These are phyloP conservation scores for Philaenus spumarius DNA, from an alignment of 1,140 invertebrate species.

Conservation along the genomic window DNA sequence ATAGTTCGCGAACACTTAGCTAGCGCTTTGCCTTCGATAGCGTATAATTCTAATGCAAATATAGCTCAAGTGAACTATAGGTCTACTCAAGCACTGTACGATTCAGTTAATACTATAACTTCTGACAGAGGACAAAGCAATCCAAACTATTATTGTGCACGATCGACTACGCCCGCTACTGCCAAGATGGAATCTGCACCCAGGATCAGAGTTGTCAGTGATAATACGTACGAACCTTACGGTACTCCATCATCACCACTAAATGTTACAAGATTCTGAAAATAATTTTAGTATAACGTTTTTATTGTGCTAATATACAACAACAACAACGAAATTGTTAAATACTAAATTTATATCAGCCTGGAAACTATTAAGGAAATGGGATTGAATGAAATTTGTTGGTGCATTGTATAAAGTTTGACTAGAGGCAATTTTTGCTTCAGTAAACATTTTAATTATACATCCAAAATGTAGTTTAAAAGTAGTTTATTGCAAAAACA, in stretches of 20 bases:
- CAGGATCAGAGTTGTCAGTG: conserved; percentile 11
- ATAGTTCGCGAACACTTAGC: conserved; percentile 36
- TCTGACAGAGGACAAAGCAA: conserved; percentile 22
- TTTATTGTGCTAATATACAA: too few relatives aligned
- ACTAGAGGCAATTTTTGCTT: too few relatives aligned
- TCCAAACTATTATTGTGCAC: conserved; percentile 29
- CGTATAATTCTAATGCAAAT: conserved; percentile 23
- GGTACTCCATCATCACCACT: conserved; percentile 28
- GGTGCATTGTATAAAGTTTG: too few relatives aligned
- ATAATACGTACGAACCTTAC: conserved; percentile 31
- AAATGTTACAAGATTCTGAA: conserved; percentile 33
- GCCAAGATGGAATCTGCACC: conserved; percentile 25
- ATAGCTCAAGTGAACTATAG: conserved; percentile 32
- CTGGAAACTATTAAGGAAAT: too few relatives aligned
- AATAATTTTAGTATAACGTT: not conserved
- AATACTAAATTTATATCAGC: too few relatives aligned
- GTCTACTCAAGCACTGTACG: conserved; percentile 36
- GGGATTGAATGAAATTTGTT: too few relatives aligned
- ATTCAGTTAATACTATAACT: conserved; percentile 28
- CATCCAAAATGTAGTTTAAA: too few relatives aligned
- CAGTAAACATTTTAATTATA: too few relatives aligned
- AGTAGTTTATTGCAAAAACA: too few relatives aligned
- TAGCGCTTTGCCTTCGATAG: conserved; percentile 29
- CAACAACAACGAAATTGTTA: too few relatives aligned
- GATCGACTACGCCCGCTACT: conserved; percentile 25